Conservation (phyloP, 2,113 vertebrate species). For the sheep (Ovis aries) region ARS-UI_Ramb_v3.0 NC_056059.1:70528001-70528500, state of each 20-base stretch:
- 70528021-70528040: constrained; percentile 80
- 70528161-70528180: constrained; percentile 91
- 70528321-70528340: background rate
- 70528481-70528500: background rate
- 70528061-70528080: constrained; percentile 94
- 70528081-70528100: constrained; percentile 93
- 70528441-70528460: background rate
- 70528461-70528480: background rate
- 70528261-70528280: background rate
- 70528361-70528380: background rate
- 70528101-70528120: constrained; percentile 94
- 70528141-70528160: constrained; percentile 90
- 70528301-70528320: background rate
- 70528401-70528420: background rate
- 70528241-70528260: constrained; percentile 80
- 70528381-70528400: background rate
- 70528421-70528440: background rate
- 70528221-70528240: constrained; percentile 84
- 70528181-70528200: constrained; percentile 89
- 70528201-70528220: constrained; percentile 88
- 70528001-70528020: constrained; percentile 92
- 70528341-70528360: background rate
- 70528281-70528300: background rate
- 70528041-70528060: constrained; percentile 94
- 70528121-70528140: constrained; percentile 92